Percentiles rank a stretch among this genome's conserved stretches.
Evolutionary conservation across 2,888 invertebrate species (phyloP).

Genomic region (Gryllus longicercus): DNA sequence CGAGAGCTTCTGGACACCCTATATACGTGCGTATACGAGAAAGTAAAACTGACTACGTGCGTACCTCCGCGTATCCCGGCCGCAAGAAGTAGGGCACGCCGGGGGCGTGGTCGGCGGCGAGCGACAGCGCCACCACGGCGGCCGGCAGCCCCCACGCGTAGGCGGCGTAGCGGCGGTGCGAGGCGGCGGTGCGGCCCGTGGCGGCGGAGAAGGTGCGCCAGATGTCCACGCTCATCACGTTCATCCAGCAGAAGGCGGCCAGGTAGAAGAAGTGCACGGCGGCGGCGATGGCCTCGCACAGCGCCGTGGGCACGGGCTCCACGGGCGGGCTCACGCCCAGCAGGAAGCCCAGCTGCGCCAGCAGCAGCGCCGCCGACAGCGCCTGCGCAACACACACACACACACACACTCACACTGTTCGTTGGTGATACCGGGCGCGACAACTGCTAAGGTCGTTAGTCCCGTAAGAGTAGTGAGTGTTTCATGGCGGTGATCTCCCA

Average conservation of each 20-base stretch:
- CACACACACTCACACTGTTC: no score
- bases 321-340: conserved; percentile 28
- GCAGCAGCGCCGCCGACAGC: conserved; percentile 45
- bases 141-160: conserved; percentile 48
- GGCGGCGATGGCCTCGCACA: conserved; percentile 40
- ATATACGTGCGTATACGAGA: no score
- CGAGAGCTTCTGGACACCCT: no score
- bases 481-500: no score
- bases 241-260: conserved; percentile 50
- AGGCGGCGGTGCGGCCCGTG: conserved; percentile 30
- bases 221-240: conserved; percentile 49
- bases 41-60: background rate
- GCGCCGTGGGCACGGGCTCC: conserved; percentile 11
- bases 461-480: no score
- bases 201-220: conserved; percentile 46
- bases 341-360: conserved; percentile 44
- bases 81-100: conserved; percentile 31
- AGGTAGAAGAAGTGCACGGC: conserved; percentile 48
- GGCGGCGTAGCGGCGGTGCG: conserved; percentile 40
- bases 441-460: no score
- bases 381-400: conserved; percentile 34
- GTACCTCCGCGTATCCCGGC: conserved; percentile 25
- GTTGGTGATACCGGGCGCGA: no score
- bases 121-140: conserved; percentile 41
- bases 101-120: conserved; percentile 37